These are phyloP conservation scores for Leptura quadrifasciata DNA, from an alignment of 2,888 invertebrate genomes.

Conservation along the genomic window DNA sequence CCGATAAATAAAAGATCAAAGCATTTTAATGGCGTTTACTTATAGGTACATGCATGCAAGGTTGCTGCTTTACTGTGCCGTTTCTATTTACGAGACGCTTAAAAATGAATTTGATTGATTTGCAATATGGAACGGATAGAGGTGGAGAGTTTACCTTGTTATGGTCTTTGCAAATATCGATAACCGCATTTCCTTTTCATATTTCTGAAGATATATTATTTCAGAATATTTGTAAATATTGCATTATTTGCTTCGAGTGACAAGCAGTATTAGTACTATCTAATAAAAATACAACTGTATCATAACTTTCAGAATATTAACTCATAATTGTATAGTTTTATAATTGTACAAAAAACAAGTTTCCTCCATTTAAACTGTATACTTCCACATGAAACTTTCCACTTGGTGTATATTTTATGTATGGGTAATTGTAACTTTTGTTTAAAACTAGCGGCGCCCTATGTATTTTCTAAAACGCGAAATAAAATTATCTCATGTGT, in stretches of 20 bases:
- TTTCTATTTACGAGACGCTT: too few species aligned
- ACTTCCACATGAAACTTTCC: neutral
- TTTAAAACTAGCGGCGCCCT: conserved; percentile 1
- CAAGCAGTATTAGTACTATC: too few species aligned
- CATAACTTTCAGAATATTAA: neutral
- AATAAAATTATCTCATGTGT: conserved; percentile 18
- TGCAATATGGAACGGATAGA: too few species aligned
- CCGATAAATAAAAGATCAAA: neutral
- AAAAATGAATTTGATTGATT: too few species aligned
- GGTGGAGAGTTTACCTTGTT: too few species aligned
- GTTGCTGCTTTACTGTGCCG: neutral
- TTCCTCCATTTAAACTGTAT: neutral
- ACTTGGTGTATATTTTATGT: neutral
- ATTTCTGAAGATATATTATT: too few species aligned
- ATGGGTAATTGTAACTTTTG: conserved; percentile 10
- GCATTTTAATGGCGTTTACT: neutral
- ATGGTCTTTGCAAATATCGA: too few species aligned
- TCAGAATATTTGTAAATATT: too few species aligned
- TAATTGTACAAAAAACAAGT: neutral
- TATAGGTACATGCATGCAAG: neutral
- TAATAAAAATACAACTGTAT: neutral
- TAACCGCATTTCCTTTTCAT: too few species aligned
- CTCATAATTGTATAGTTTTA: neutral
- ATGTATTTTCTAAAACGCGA: conserved; percentile 12
- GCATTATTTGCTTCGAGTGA: too few species aligned